Evolutionary conservation across 1,140 invertebrate species (phyloP).

Genomic region (Penaeus indicus): DNA sequence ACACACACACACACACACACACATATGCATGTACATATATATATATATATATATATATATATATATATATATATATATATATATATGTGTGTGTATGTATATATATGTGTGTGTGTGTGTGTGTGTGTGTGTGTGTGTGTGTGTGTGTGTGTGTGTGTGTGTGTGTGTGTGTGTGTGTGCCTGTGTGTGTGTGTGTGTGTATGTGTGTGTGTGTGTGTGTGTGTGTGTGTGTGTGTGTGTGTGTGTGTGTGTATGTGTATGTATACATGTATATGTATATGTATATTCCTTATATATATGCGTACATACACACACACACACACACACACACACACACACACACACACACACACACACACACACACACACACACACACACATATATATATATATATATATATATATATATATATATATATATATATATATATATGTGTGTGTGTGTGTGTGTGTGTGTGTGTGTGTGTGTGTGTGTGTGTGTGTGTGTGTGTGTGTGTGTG

Average conservation of each 20-base stretch:
- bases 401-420: slow-evolving; percentile 10
- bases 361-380: no score
- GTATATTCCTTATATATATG: neutral
- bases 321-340: no score
- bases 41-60: neutral
- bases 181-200: neutral
- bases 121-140: slow-evolving; percentile 6
- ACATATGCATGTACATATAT: neutral
- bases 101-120: slow-evolving; percentile 10
- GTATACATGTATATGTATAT: neutral
- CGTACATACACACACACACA: no score
- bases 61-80: slow-evolving; percentile 6
- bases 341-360: no score
- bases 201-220: neutral
- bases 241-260: neutral
- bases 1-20: neutral
- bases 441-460: neutral
- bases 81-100: neutral
- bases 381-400: neutral
- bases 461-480: neutral
- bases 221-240: neutral
- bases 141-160: neutral
- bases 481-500: neutral
- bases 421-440: neutral
- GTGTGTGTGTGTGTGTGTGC: neutral